Evolutionary conservation across 2,113 vertebrate species (phyloP), one percentile per base, ranked within the genome.

Genomic region (Atlantisia rogersi): DNA sequence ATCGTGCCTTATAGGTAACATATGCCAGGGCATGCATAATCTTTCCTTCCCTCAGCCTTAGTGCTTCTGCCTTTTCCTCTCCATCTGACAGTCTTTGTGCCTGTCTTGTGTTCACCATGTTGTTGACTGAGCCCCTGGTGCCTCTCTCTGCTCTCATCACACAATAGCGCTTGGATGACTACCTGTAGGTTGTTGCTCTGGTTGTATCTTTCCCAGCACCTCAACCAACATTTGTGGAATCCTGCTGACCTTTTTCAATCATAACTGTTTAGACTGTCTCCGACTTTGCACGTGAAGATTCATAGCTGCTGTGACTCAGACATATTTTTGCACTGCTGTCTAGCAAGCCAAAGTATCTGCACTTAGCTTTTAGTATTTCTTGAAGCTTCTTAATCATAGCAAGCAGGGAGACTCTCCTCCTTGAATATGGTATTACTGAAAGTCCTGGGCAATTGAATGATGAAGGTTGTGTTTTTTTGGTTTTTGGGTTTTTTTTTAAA

Each of bases 81-180:
- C 44, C 32, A 31, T 69, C 35, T 90, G 60, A 79, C 21, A 44
- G 13, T 64, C n/a, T 46, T 81, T 75, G 63, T 71, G 28, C 14
- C 24, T 40, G 19, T 82, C 68, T 85, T 0, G 0, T 44, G 8
- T 62, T 69, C 37, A 35, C 15, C 11, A 3, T 24, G 6, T 50
- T 91, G 0, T 0, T 29, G 31, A 69, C 69, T 77, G 60, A 42
- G 21, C 15, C 44, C 6, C 46, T 52, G 8, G 5, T 86, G 24
- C 53, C 75, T 65, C 50, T 79, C 20, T 37, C 77, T 7, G 0
- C 58, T 42, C 70, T 55, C 3, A 0, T 48, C 28, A 44, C 40
- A 18, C 64, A 62, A 0, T 22, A 82, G 50, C 0, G 0, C 46
- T 73, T n/a, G 37, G 31, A 48, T 1, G 3, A 56, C 28, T 46